Base-by-base conservation (phyloP, 2,113 vertebrate genomes). In the Trogon surrucura region DNA sequence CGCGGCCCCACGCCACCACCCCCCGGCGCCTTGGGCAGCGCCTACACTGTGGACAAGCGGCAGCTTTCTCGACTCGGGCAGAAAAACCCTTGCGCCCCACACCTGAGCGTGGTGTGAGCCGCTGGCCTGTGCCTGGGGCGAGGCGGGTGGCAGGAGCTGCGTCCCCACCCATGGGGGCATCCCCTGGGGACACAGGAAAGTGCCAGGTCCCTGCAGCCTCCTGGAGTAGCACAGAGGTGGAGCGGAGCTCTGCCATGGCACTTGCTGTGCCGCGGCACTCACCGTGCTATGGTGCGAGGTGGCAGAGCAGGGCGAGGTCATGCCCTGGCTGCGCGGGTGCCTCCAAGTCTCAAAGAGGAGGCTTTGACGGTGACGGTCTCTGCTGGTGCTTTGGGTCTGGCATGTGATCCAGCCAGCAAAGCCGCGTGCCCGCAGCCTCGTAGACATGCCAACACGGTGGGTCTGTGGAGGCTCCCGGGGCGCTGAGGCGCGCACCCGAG, bases 41-140 rank as follows among this genome's bases (percentile, higher is more conserved):
- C 56, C 65, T 44, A 1, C 0, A 0, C 38, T 3, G 5, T 30
- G 66, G 34, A 56, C 29, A 3, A 16, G 75, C 0, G 0, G 79
- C 45, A 80, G 18, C 73, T 96, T 25, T 47, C 60, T 32, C 3
- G 4, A 13, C 17, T 50, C 0, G 0, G 34, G 13, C 38, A 36
- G n/a, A 13, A 41, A 72, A 85, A 23, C 1, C 0, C 1, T 6
- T 1, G 6, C 25, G 34, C 4, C 50, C 65, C 44, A 7, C 0
- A 1, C 8, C 30, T 4, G 4, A 19, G 41, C 80, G 32, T 23
- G 41, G 36, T 1, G 1, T 27, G 47, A 38, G 12, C 41, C 1
- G 3, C 29, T 41, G 45, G 70, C 50, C 21, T 0, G 0, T 48
- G 29, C 16, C 48, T 1, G 0, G 19, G 21, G 10, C 0, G 0